Evolutionary conservation across 2,797 vertebrate species (phyloP), one percentile per base, ranked within the genome.

Genomic region (Cryptoblepharus egeriae): DNA sequence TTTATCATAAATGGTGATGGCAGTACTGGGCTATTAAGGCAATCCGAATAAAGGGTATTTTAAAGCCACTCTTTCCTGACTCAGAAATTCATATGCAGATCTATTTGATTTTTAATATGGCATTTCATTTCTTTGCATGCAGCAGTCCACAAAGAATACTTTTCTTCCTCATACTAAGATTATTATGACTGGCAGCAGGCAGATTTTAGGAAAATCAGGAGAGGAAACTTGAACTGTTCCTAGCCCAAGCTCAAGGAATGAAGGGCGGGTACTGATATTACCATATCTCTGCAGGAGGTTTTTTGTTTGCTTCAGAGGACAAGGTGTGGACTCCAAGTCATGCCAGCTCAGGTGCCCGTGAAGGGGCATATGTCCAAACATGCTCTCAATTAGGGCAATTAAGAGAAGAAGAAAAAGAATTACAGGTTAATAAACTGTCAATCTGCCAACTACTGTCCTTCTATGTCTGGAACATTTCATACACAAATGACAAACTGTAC

Each of bases 291-390:
- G 45, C 28, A 39, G 84, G 80, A 75, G 84, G 84, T 82, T 82
- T n/a, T 82, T 64, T 82, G 80, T 82, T 86, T 86, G 57, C 49
- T 70, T 45, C 65, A 70, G 64, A 75, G 75, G 64, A 75, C 71
- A 79, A 86, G 85, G 85, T 30, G 85, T 82, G 85, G 80, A 70
- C 77, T 82, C 80, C 57, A 5, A 28, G 71, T 75, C 28, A 32
- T 86, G 80, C 76, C 76, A 82, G 55, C 70, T 70, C 35, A 75
- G 85, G 79, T 86, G 75, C 80, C 80, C 57, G 24, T 63, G 63
- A 75, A 75, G 45, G 70, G 70, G 76, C 76, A 82, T 82, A 63
- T 63, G 85, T 82, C 85, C 85, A 79, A 69, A 86, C 85, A 70
- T 86, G 85, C 70, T 79, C 30, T 71, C 42, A 64, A 45, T 70